phyloP scores from a whole-genome alignment of 2,888 invertebrate species.

The Lumbricus terrestris region DNA sequence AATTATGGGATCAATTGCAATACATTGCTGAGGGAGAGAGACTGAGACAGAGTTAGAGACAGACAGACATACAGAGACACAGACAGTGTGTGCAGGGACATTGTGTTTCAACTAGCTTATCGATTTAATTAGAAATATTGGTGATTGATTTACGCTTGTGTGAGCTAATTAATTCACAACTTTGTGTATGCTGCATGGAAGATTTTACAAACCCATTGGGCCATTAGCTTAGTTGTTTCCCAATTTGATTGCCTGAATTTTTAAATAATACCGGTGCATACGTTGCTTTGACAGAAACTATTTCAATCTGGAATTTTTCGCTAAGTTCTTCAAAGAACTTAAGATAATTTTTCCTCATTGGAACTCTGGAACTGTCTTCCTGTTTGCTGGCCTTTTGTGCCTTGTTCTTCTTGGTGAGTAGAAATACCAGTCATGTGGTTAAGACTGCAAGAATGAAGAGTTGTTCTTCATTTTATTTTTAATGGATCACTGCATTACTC shows the following conservation, averaged over 20 bases:
- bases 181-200: not conserved
- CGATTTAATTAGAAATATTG: not conserved
- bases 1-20: too few species aligned
- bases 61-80: too few species aligned
- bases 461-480: not conserved
- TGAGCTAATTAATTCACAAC: not conserved
- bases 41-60: too few species aligned
- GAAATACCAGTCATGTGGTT: not conserved
- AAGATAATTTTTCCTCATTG: not conserved
- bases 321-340: slow-evolving; percentile 12
- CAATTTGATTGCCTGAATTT: not conserved
- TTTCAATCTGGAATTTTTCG: slow-evolving; percentile 7
- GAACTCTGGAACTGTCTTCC: slow-evolving; percentile 9
- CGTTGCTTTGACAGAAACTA: not conserved
- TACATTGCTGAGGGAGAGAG: too few species aligned
- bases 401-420: not conserved
- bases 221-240: not conserved
- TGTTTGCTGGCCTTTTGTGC: not conserved
- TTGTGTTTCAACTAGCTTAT: not conserved
- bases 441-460: not conserved
- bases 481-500: not conserved
- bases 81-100: too few species aligned
- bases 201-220: not conserved
- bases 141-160: not conserved
- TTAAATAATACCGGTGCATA: not conserved